Evolutionary conservation across 2,797 vertebrate species (phyloP).

Genomic region (Austrolebias charrua): DNA sequence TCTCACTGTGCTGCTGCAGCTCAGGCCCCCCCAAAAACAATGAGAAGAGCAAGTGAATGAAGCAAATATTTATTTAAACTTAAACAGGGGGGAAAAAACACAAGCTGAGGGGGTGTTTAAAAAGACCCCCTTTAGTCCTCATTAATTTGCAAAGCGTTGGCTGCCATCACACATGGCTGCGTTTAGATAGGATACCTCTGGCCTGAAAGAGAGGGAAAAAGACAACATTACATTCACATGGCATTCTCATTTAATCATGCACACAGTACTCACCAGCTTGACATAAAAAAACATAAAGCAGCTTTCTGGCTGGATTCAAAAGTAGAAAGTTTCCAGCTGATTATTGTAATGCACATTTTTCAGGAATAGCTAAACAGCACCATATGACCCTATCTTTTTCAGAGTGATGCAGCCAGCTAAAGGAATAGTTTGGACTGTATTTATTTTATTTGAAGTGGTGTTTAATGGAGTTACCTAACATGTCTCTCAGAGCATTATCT

Average conservation of each 20-base stretch:
- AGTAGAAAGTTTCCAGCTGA: too few species aligned
- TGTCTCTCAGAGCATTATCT: too few species aligned
- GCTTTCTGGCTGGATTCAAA: neutral
- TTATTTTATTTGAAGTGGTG: too few species aligned
- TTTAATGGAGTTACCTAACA: too few species aligned
- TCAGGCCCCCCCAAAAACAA: constrained; percentile 25
- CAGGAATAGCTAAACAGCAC: too few species aligned
- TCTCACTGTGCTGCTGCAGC: constrained; percentile 19
- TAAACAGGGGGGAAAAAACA: neutral
- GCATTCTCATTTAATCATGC: neutral
- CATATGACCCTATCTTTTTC: too few species aligned
- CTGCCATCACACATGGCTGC: constrained; percentile 1
- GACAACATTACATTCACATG: constrained; percentile 4
- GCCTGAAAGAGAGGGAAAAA: constrained; percentile 32
- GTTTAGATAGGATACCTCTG: constrained; percentile 3
- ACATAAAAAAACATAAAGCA: neutral
- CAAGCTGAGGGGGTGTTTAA: neutral
- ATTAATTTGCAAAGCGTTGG: neutral
- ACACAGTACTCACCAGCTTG: neutral
- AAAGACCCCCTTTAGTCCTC: neutral
- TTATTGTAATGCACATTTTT: too few species aligned
- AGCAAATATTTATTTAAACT: constrained; percentile 47
- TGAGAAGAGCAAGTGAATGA: constrained; percentile 1
- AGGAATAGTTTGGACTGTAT: too few species aligned
- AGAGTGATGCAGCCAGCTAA: too few species aligned